A percentile compares a stretch with the other conserved stretches of the same genome.
Conservation (phyloP, 2,113 vertebrate species). For the Colius striatus region DNA sequence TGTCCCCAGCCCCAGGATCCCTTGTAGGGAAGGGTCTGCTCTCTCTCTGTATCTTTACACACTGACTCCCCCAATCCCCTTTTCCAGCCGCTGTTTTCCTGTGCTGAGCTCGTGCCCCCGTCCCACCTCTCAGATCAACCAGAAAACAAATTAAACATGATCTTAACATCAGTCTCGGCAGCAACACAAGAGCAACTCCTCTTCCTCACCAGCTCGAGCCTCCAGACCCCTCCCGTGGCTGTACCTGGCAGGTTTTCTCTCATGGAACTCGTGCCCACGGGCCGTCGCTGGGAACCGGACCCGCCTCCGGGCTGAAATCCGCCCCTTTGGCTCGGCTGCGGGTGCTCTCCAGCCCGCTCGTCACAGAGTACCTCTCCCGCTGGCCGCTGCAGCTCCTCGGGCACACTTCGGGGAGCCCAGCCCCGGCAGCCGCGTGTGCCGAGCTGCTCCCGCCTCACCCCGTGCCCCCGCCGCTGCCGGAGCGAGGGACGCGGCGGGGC, state of each 20-base stretch:
- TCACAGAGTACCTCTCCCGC: no score
- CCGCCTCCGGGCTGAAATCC: background rate
- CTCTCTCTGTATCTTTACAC: fast-evolving
- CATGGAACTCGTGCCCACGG: fast-evolving
- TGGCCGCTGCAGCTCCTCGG: no score
- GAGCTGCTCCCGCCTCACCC: no score
- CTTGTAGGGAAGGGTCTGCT: background rate
- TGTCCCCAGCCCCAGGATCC: background rate
- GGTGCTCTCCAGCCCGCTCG: background rate
- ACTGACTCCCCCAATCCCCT: no score
- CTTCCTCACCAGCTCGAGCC: background rate
- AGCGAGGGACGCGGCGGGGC: no score
- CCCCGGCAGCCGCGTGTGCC: no score
- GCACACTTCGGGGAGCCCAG: no score
- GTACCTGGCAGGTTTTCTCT: fast-evolving
- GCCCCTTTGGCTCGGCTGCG: background rate
- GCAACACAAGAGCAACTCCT: background rate
- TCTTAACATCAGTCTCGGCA: fast-evolving
- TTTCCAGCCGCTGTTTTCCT: background rate
- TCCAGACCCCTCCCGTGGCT: background rate
- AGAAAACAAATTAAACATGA: background rate
- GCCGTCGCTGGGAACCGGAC: background rate
- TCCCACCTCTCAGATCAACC: background rate
- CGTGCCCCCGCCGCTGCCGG: no score
- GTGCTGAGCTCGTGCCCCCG: background rate